Percentiles rank a stretch among this genome's conserved stretches.
Evolutionary conservation across 2,797 vertebrate species (phyloP).

Genomic region (Onychomys arenicola): DNA sequence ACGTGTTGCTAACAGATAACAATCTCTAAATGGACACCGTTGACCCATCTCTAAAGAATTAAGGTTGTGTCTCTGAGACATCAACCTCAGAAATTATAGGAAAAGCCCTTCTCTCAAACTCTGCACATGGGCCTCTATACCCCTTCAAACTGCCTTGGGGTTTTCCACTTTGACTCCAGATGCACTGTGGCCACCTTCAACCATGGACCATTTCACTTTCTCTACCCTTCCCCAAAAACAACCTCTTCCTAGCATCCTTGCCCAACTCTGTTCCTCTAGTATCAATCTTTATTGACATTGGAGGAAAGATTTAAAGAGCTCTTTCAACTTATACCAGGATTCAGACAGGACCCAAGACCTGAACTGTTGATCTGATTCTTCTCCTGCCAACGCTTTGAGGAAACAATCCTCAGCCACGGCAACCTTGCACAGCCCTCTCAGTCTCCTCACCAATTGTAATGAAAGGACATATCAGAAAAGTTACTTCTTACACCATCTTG

Average conservation of each 20-base stretch:
- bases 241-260: background rate
- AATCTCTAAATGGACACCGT: background rate
- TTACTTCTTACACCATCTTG: background rate
- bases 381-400: background rate
- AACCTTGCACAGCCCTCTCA: conserved; percentile 66
- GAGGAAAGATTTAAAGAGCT: conserved; percentile 19
- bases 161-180: background rate
- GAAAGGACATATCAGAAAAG: background rate
- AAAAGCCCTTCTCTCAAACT: background rate
- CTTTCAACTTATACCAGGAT: background rate
- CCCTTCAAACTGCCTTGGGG: background rate
- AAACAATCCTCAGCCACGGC: background rate
- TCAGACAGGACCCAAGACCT: background rate
- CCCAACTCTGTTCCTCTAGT: background rate
- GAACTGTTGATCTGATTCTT: conserved; percentile 38
- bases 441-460: conserved; percentile 55
- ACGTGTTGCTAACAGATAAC: background rate
- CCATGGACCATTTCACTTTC: background rate
- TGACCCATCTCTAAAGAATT: background rate
- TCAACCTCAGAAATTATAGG: background rate
- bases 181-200: background rate
- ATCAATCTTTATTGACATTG: background rate
- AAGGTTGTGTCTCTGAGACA: background rate
- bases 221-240: background rate
- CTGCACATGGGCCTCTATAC: background rate